phyloP scores from a whole-genome alignment of 2,888 invertebrate genomes.

The Ornithoptera priamus region DNA sequence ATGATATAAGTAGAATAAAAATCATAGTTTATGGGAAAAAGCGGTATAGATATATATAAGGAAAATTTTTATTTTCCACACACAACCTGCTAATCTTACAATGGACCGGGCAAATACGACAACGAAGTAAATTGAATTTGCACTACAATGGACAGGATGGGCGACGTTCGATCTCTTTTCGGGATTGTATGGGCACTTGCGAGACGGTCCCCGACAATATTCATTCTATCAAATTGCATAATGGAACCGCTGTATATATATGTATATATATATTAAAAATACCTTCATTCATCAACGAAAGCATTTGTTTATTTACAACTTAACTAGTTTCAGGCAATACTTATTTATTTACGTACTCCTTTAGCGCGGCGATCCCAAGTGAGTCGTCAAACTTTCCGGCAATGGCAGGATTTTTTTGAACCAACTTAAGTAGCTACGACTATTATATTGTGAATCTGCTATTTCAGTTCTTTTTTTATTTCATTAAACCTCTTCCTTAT shows the following conservation, averaged over 20 bases:
- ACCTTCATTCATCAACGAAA: not conserved
- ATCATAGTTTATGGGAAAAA: not conserved
- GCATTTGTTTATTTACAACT: too few species aligned
- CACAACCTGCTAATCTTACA: conserved; percentile 57
- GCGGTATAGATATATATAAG: conserved; percentile 1
- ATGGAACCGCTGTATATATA: conserved; percentile 5
- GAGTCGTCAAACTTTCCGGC: too few species aligned
- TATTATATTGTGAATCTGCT: too few species aligned
- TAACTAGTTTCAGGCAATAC: too few species aligned
- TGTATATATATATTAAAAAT: not conserved
- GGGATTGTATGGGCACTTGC: conserved; percentile 44
- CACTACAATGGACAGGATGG: conserved; percentile 48
- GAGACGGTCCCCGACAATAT: conserved; percentile 11
- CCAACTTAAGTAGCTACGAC: too few species aligned
- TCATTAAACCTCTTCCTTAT: too few species aligned
- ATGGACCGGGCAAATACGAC: conserved; percentile 61
- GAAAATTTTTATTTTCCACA: conserved; percentile 40
- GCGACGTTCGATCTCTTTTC: conserved; percentile 44
- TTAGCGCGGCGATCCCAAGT: too few species aligned
- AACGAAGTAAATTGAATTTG: conserved; percentile 68
- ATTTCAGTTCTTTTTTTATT: too few species aligned
- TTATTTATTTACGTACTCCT: too few species aligned
- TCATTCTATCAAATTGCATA: conserved; percentile 21
- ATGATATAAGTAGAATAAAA: not conserved
- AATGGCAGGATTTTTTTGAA: too few species aligned